Percentiles rank a stretch among this genome's conserved stretches.
phyloP scores from a whole-genome alignment of 2,797 vertebrate species.

The Channa striata region DNA sequence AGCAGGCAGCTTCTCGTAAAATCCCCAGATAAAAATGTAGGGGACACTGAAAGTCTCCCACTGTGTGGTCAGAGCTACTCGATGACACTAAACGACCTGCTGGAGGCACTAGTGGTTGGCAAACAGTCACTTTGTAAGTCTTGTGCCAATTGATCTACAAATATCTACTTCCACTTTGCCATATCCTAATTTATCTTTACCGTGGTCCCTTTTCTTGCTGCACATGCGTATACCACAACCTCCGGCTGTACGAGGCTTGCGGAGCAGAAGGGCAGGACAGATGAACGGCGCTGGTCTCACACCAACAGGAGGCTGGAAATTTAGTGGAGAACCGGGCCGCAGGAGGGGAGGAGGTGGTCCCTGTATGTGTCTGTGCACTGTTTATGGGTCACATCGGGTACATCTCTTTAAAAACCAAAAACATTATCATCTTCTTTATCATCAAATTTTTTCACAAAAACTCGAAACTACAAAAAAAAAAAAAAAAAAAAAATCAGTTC shows the following conservation, averaged over 20 bases:
- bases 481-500: constrained; percentile 56
- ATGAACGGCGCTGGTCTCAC: constrained; percentile 61
- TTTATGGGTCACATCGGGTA: constrained; percentile 82
- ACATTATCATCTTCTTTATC: constrained; percentile 73
- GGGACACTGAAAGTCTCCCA: constrained; percentile 44
- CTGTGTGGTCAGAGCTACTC: constrained; percentile 50
- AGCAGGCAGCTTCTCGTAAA: constrained; percentile 76
- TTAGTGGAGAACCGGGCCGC: constrained; percentile 40
- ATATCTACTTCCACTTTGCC: constrained; percentile 63
- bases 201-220: constrained; percentile 35
- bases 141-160: constrained; percentile 70
- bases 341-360: constrained; percentile 36
- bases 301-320: constrained; percentile 46
- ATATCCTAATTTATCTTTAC: constrained; percentile 52
- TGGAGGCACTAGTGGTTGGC: constrained; percentile 55
- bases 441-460: constrained; percentile 75
- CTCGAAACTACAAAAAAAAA: constrained; percentile 50
- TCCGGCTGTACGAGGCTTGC: constrained; percentile 47
- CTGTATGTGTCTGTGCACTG: constrained; percentile 79
- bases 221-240: constrained; percentile 36
- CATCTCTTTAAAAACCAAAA: constrained; percentile 84
- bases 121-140: constrained; percentile 49
- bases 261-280: constrained; percentile 60
- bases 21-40: constrained; percentile 36
- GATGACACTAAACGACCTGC: constrained; percentile 70